phyloP scores from a whole-genome alignment of 2,113 vertebrate genomes.

The Platanista minor region DNA sequence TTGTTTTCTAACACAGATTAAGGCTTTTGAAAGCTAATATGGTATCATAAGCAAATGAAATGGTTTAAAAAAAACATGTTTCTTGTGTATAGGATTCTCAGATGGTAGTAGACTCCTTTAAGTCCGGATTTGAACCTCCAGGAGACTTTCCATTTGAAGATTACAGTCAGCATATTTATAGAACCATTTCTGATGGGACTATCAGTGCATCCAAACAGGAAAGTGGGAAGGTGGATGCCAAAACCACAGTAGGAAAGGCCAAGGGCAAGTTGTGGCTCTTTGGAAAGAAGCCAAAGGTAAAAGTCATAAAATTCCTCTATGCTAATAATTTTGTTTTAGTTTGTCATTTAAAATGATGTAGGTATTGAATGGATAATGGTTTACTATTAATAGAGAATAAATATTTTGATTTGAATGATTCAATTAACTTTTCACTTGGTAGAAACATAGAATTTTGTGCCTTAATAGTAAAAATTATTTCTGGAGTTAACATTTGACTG shows the following conservation, averaged over 20 bases:
- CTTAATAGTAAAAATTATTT: conserved; percentile 27
- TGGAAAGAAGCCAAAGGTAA: conserved; percentile 99
- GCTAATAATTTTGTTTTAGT: conserved; percentile 42
- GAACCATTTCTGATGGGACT: conserved; percentile 94
- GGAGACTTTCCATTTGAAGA: conserved; percentile 97
- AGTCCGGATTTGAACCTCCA: conserved; percentile 96
- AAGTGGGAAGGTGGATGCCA: conserved; percentile 87
- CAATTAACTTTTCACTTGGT: neutral
- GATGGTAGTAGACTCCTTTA: conserved; percentile 97
- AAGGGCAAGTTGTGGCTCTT: conserved; percentile 99
- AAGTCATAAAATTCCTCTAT: conserved; percentile 57
- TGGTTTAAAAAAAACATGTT: conserved; percentile 51
- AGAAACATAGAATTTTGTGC: conserved; percentile 13
- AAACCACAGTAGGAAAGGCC: conserved; percentile 89
- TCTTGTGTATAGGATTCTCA: conserved; percentile 87
- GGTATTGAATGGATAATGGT: conserved; percentile 20
- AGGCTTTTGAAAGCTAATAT: conserved; percentile 40
- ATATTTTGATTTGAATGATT: conserved; percentile 44
- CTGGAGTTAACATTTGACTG: conserved; percentile 33
- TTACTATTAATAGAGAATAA: conserved; percentile 35
- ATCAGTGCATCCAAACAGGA: conserved; percentile 94
- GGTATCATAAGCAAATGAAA: conserved; percentile 6
- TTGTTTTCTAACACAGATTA: conserved; percentile 9
- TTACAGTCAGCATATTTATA: conserved; percentile 96
- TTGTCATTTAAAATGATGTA: conserved; percentile 24